phyloP scores from a whole-genome alignment of 2,888 invertebrate genomes.

The Tetragonisca angustula region DNA sequence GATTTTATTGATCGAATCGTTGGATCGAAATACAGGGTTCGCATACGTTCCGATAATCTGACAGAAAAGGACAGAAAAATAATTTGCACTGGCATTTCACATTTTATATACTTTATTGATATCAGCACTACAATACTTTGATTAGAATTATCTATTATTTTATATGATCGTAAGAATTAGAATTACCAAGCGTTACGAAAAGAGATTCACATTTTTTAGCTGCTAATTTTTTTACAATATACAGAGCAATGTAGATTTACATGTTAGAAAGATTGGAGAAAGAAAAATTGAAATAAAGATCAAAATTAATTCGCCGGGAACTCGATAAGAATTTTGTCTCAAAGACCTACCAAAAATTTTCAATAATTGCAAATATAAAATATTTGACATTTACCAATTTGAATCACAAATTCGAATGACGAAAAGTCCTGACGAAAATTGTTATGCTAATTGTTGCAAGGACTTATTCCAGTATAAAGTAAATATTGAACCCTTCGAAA shows the following conservation, averaged over 20 bases:
- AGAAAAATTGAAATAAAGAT: not conserved
- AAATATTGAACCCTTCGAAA: too few relatives aligned
- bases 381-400: not conserved
- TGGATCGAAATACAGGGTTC: slow-evolving; percentile 62
- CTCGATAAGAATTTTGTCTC: not conserved
- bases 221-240: too few relatives aligned
- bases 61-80: not conserved
- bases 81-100: too few relatives aligned
- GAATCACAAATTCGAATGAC: too few relatives aligned
- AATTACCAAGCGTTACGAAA: too few relatives aligned
- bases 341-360: not conserved
- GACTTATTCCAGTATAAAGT: too few relatives aligned
- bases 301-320: not conserved
- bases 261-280: not conserved
- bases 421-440: not conserved
- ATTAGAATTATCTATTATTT: not conserved
- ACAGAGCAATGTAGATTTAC: too few relatives aligned
- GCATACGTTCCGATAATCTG: slow-evolving; percentile 32
- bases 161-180: too few relatives aligned
- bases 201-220: too few relatives aligned
- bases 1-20: slow-evolving; percentile 64
- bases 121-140: not conserved
- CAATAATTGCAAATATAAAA: not conserved
- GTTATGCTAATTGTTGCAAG: not conserved
- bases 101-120: too few relatives aligned